phyloP scores from a whole-genome alignment of 2,888 invertebrate genomes.

The Heteropelma amictum region DNA sequence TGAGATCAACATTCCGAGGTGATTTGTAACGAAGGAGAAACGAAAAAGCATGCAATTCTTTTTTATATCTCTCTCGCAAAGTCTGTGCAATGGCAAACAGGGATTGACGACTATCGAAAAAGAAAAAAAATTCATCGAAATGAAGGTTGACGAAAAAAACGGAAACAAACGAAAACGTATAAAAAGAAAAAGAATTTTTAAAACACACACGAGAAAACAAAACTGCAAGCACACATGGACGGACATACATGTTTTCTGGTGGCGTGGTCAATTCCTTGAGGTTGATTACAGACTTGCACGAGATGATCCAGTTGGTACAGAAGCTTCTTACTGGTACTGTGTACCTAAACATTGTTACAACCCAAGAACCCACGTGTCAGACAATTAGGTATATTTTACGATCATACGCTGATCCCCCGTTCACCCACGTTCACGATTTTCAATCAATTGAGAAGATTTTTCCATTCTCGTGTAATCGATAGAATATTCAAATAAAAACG shows the following conservation, averaged over 20 bases:
- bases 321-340: slow-evolving; percentile 97
- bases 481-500: background rate
- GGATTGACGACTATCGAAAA: slow-evolving; percentile 17
- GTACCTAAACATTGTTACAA: slow-evolving; percentile 83
- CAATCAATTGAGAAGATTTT: slow-evolving; percentile 24
- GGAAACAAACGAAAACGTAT: slow-evolving; percentile 1
- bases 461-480: slow-evolving; percentile 2
- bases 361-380: slow-evolving; percentile 63
- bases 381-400: slow-evolving; percentile 44
- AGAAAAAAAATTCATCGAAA: slow-evolving; percentile 4
- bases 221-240: slow-evolving; percentile 54
- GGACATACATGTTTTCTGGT: slow-evolving; percentile 87
- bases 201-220: slow-evolving; percentile 35
- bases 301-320: slow-evolving; percentile 96
- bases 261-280: slow-evolving; percentile 84
- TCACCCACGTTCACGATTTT: slow-evolving; percentile 44
- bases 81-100: slow-evolving; percentile 50
- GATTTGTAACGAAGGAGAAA: slow-evolving; percentile 2
- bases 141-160: background rate
- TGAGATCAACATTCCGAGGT: background rate
- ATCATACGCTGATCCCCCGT: slow-evolving; percentile 46
- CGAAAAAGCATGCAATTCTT: slow-evolving; percentile 38
- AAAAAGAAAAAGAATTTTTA: slow-evolving; percentile 14
- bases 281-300: slow-evolving; percentile 97
- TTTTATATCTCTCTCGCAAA: slow-evolving; percentile 45